Conservation (phyloP, 2,113 vertebrate species). For the Syrmaticus mikado region DNA sequence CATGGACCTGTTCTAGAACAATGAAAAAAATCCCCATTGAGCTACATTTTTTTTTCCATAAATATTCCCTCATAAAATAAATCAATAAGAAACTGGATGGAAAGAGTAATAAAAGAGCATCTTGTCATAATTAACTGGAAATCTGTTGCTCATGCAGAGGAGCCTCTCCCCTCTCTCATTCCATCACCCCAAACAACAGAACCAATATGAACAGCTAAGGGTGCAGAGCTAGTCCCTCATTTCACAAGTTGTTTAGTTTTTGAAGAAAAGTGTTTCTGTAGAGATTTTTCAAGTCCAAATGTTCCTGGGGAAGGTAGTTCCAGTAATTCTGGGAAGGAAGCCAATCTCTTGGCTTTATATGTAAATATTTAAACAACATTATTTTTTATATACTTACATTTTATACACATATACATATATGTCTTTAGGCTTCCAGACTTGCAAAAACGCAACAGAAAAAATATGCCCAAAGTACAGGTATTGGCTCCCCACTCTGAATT, state of each 20-base stretch:
- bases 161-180: neutral
- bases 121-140: neutral
- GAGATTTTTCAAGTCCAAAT: slow-evolving; percentile 84
- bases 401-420: slow-evolving; percentile 64
- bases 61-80: neutral
- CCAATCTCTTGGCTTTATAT: slow-evolving; percentile 79
- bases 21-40: neutral
- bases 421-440: slow-evolving; percentile 52
- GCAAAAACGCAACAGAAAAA: slow-evolving; percentile 45
- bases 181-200: slow-evolving; percentile 10
- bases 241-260: slow-evolving; percentile 76
- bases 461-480: neutral
- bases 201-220: slow-evolving; percentile 30
- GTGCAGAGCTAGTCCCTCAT: slow-evolving; percentile 54
- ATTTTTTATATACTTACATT: slow-evolving; percentile 71
- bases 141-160: neutral
- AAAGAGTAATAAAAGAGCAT: neutral
- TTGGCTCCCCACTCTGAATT: neutral
- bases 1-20: neutral
- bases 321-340: slow-evolving; percentile 84
- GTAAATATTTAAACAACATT: slow-evolving; percentile 86
- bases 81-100: neutral
- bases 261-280: slow-evolving; percentile 73
- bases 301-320: slow-evolving; percentile 83
- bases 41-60: neutral